Percentiles rank a stretch among this genome's conserved stretches.
These are phyloP conservation scores for Turritopsis rubra DNA, from an alignment of 30 jellyfish, hydroid and myxozoan genomes.

Conservation along the genomic window DNA sequence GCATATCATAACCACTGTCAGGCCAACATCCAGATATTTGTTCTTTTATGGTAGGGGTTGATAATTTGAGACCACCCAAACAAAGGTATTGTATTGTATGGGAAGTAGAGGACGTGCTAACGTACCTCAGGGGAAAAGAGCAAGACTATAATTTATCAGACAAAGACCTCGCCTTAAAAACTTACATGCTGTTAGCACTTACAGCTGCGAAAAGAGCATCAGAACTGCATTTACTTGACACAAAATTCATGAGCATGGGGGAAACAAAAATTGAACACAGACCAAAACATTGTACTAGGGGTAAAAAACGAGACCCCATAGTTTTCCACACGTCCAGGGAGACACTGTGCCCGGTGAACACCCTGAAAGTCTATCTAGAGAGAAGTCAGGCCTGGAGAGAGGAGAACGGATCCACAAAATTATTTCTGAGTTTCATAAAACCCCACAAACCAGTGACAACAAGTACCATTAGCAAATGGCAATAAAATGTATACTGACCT, in stretches of 20 bases:
- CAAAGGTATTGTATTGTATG: background rate
- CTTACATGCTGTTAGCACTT: background rate
- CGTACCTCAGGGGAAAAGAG: background rate
- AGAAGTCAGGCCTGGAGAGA: too few species aligned
- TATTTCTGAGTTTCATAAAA: too few species aligned
- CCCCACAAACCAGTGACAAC: too few species aligned
- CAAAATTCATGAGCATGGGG: background rate
- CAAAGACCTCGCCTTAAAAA: background rate
- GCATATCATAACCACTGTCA: background rate
- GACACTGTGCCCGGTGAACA: too few species aligned
- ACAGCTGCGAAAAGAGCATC: background rate
- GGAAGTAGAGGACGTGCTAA: background rate
- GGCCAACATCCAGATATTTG: conserved; percentile 2
- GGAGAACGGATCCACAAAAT: too few species aligned
- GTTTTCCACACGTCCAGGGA: too few species aligned
- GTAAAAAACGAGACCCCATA: too few species aligned
- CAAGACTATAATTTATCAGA: background rate
- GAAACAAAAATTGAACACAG: too few species aligned
- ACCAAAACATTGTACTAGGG: too few species aligned
- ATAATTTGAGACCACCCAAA: background rate
- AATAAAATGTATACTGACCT: too few species aligned
- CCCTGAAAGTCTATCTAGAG: too few species aligned
- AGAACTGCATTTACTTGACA: background rate
- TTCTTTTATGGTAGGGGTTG: background rate
- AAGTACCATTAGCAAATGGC: too few species aligned